Evolutionary conservation across 2,113 vertebrate genomes (phyloP).

Genomic region (Laticauda colubrina): DNA sequence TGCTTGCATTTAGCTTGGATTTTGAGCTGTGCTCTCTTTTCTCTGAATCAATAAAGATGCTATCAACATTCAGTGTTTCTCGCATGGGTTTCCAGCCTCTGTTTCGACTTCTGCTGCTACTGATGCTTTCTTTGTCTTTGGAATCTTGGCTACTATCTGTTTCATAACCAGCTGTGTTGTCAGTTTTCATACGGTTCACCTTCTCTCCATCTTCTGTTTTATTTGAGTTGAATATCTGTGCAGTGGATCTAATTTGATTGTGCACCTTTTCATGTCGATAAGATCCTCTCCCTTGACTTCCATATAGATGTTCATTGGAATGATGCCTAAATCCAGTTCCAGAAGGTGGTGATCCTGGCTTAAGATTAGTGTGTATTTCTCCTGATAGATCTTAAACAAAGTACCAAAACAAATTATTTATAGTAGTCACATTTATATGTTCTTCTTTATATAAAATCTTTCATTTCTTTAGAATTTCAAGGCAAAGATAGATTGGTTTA

Average conservation of each 20-base stretch:
- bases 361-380: constrained; percentile 71
- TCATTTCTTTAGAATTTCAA: not conserved
- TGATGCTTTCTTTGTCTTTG: constrained; percentile 65
- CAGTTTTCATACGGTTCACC: constrained; percentile 52
- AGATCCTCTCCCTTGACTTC: constrained; percentile 84
- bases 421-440: not conserved
- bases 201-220: constrained; percentile 61
- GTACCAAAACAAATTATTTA: not conserved
- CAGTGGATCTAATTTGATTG: constrained; percentile 56
- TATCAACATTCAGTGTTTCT: constrained; percentile 91
- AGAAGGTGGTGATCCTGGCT: constrained; percentile 76
- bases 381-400: constrained; percentile 68
- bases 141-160: constrained; percentile 90
- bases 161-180: constrained; percentile 78
- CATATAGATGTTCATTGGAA: constrained; percentile 72
- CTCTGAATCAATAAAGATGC: constrained; percentile 84
- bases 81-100: constrained; percentile 87
- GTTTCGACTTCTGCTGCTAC: constrained; percentile 63
- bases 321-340: constrained; percentile 77
- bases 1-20: constrained; percentile 60
- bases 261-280: constrained; percentile 67
- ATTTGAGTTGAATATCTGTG: constrained; percentile 44
- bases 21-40: constrained; percentile 77
- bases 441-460: not conserved
- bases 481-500: not conserved